Evolutionary conservation across 2,888 invertebrate species (phyloP), one percentile per base, ranked within the genome.

Genomic region (Drepanosiphum platanoidis): DNA sequence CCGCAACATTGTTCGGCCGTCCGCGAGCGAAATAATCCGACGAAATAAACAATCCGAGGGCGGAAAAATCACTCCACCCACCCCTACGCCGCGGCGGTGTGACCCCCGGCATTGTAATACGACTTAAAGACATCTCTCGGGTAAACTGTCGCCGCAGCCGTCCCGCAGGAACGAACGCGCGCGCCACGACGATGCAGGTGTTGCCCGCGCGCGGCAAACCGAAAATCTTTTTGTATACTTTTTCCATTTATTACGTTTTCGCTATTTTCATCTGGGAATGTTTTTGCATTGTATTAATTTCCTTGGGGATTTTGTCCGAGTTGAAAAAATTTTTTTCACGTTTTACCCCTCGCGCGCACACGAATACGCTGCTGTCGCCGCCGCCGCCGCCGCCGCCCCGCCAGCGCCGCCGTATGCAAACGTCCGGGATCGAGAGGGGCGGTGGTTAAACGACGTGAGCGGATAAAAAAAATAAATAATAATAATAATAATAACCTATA

Each of bases 251-350:
- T 80, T 80, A 68, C 46, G 34, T 70, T 68, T 79, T 68, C 52
- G 39, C 52, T 46, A 46, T 80, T 52, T 80, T 70, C 80, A 27
- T 80, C 80, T 27, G 80, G 68, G 80, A 80, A 80, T 52, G 34
- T 68, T 68, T 79, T 80, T 52, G 80, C 68, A 80, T 70, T 80
- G 80, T 70, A 70, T 80, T 80, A 80, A 80, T 80, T 80, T 80
- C 80, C 68, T 80, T 36, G 27, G 80, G 80, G 80, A 80, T 80
- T 80, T 70, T 80, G 68, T 52, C 68, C 68, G 52, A 70, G 36
- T 52, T 52, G n/a, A n/a, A n/a, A n/a, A n/a, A n/a, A n/a, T 36
- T 34, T 39, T 42, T 46, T 32, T 78, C 30, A 11, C 9, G 58
- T 32, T 42, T 7, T 39, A 61, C n/a, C n/a, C 22, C 58, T 52